Conservation (phyloP, 1,140 invertebrate species). For the Ladona fulva region DNA sequence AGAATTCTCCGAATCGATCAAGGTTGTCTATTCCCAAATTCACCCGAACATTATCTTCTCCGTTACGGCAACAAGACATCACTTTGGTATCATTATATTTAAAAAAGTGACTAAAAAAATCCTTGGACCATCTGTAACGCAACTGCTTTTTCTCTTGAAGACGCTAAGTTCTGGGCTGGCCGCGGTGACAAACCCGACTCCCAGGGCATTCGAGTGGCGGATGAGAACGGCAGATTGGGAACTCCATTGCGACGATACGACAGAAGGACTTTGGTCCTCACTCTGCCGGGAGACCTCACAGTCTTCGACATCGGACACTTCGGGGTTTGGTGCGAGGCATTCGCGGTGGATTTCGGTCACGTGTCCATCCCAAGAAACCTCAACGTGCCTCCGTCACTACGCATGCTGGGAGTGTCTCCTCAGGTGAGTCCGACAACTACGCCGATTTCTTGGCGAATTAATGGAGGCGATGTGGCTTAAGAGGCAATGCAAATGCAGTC, state of each 20-base stretch:
- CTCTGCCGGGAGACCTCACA: conserved; percentile 61
- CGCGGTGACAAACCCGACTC: conserved; percentile 63
- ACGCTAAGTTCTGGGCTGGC: conserved; percentile 87
- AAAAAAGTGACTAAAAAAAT: conserved; percentile 9
- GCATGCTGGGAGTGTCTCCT: conserved; percentile 85
- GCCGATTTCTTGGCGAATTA: no score
- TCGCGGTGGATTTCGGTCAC: conserved; percentile 84
- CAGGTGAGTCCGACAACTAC: conserved; percentile 61
- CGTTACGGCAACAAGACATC: no score
- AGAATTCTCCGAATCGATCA: no score
- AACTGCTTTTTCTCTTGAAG: conserved; percentile 41
- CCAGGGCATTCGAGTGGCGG: conserved; percentile 70
- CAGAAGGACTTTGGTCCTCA: conserved; percentile 76
- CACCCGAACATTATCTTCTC: no score
- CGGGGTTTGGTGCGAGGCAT: conserved; percentile 80
- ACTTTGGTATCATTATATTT: background rate
- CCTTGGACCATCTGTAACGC: background rate
- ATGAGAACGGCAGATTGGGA: conserved; percentile 74
- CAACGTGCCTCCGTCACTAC: conserved; percentile 81
- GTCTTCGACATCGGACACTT: conserved; percentile 78
- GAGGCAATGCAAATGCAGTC: no score
- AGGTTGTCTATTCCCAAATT: no score
- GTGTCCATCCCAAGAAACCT: conserved; percentile 54
- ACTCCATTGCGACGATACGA: conserved; percentile 67
- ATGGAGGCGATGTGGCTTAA: no score